A percentile compares a stretch with the other conserved stretches of the same genome.
Conservation (phyloP, 2,797 vertebrate genomes). For the Tapirus indicus region DNA sequence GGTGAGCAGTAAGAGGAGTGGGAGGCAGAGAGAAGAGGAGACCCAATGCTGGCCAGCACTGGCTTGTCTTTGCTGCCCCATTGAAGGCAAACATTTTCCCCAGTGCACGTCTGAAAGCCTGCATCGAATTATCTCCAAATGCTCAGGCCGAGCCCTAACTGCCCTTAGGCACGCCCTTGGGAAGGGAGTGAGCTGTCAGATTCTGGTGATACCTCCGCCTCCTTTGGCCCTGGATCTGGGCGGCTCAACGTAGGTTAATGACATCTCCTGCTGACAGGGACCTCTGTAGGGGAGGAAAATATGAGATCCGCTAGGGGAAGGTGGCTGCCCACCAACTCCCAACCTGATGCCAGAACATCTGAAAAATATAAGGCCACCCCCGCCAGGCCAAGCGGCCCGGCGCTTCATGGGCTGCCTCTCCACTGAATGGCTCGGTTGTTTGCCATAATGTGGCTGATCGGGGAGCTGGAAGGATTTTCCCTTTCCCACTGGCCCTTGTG, state of each 20-base stretch:
- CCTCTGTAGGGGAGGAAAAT: background rate
- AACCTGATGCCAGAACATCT: slow-evolving; percentile 59
- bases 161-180: slow-evolving; percentile 57
- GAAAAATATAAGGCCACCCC: slow-evolving; percentile 12
- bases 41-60: background rate
- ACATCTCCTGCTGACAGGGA: slow-evolving; percentile 59
- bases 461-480: slow-evolving; percentile 56
- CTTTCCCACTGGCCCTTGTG: slow-evolving; percentile 69
- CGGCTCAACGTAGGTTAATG: background rate
- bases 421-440: slow-evolving; percentile 64
- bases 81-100: slow-evolving; percentile 16
- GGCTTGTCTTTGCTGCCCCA: background rate
- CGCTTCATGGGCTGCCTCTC: background rate
- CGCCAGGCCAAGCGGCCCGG: background rate
- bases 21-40: background rate
- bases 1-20: background rate
- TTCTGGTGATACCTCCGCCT: background rate
- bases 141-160: slow-evolving; percentile 42
- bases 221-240: background rate
- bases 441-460: slow-evolving; percentile 61
- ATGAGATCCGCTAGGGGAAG: background rate
- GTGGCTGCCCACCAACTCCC: background rate
- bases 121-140: slow-evolving; percentile 23
- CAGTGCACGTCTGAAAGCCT: slow-evolving; percentile 7
- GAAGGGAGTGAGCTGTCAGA: background rate